Evolutionary conservation across 1,140 invertebrate genomes (phyloP), one percentile per base, ranked within the genome.

Genomic region (Drosophila pachea): DNA sequence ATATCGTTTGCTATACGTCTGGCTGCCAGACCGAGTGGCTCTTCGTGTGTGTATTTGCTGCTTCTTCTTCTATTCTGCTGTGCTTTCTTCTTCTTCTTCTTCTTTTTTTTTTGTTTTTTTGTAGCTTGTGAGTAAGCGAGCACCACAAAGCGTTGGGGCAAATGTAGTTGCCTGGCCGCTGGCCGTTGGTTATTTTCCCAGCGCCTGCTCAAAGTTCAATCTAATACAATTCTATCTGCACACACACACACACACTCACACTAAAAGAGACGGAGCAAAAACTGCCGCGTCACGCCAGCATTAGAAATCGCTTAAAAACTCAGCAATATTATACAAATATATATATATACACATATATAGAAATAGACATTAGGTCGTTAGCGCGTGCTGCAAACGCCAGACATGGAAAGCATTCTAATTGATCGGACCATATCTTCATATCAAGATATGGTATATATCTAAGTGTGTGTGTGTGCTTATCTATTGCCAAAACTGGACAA

Each of bases 1-100:
- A 74, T 74, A 71, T 71, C 75, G 71, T 79, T 72, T 52, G 8
- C 52, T 66, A 72, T 73, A 50, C 22, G 22, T 22, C 22, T 22
- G 22, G 62, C 73, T 54, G 68, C 54, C 79, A 83, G 79, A 83
- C 79, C 64, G 47, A 83, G 74, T 82, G 78, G 75, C 78, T 84
- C 78, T 66, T 74, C 66, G 70, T 65, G 60, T 49, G 63, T 65
- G 22, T 68, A 42, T 52, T 67, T 48, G 61, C 59, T 22, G 22
- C 22, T 22, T 22, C 22, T 22, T 22, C 22, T 22, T 22, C 22
- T 22, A 22, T 22, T 22, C 22, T 22, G 22, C 3, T 22, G 22
- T 22, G 22, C 22, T 22, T 22, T 3, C 3, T 22, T 22, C 22
- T 22, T 22, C 22, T 22, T 22, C 22, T 22, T 22, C 3, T 22